Base-by-base conservation (phyloP, 2,888 invertebrate genomes). In the Hoplodrina ambigua region DNA sequence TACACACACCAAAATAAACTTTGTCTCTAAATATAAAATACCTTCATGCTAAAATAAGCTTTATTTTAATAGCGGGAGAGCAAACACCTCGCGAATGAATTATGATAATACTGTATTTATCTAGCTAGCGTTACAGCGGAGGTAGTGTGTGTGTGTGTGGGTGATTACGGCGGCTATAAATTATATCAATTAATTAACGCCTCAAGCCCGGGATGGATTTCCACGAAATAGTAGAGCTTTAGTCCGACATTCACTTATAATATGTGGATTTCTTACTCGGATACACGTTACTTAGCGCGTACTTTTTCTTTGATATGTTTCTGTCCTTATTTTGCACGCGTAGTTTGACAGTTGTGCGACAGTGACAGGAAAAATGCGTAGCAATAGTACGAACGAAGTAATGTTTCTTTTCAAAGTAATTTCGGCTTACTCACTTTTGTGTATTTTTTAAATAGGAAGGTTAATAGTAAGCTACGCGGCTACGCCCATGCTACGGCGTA, bases 161-260 rank as follows among this genome's bases (percentile, higher is more conserved):
- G 78, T 79, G 78, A 83, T 86, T 85, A 87, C 83, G 75, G 68
- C 20, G 58, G 61, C 74, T 76, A 86, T 87, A 85, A 87, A 87
- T 88, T 88, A 89, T 87, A 80, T 77, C 79, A 85, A 90, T 87
- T 86, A 88, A 88, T 89, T 88, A 87, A 69, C 30, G 67, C 53
- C 57, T 54, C 63, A 52, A 54, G n/a, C 37, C 41, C 56, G 66
- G 78, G 84, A 83, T 82, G 85, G 81, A 86, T 85, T 76, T 56
- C 54, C 44, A 60, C 46, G 57, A 60, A 52, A 62, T 67, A 57
- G 17, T 52, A 20, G 50, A 68, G 63, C 30, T 63, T 60, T 69
- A 20, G 25, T 5, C 17, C 54, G 54, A 58, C 30, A 53, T 56
- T 59, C 44, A 19, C 30, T 59, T 41, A 20, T 25, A 15, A 57